Conservation (phyloP, 2,113 vertebrate genomes). For the Garra rufa region DNA sequence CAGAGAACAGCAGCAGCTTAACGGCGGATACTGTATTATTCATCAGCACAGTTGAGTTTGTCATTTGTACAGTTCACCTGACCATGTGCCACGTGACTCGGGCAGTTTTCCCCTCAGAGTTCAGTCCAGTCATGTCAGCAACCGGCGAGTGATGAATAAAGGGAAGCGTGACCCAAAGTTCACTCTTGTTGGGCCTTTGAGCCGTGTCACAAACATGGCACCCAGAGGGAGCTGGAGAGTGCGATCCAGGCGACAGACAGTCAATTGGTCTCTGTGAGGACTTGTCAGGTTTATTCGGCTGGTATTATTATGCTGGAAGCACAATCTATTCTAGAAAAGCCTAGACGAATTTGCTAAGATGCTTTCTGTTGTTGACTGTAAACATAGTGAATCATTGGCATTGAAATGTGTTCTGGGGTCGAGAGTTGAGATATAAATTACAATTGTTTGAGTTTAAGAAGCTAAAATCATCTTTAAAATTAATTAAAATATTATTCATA, state of each 20-base stretch:
- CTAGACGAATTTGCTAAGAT: not conserved
- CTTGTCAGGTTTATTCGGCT: not conserved
- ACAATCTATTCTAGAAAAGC: not conserved
- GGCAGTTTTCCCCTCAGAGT: not conserved
- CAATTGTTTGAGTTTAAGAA: too few species aligned
- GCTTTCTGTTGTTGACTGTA: not conserved
- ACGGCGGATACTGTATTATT: not conserved
- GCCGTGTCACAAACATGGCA: constrained; percentile 7
- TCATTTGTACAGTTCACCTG: constrained; percentile 1
- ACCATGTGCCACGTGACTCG: not conserved
- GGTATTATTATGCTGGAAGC: constrained; percentile 13
- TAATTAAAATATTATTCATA: too few species aligned
- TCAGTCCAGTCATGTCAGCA: not conserved
- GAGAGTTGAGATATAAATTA: too few species aligned
- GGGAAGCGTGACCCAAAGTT: not conserved
- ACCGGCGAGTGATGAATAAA: not conserved
- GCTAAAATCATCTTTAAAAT: too few species aligned
- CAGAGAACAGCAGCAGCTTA: not conserved
- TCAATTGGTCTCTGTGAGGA: not conserved
- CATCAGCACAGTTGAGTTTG: constrained; percentile 1
- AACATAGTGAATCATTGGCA: constrained; percentile 6
- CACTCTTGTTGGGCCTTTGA: not conserved
- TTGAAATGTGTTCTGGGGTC: not conserved
- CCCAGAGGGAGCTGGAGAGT: not conserved
- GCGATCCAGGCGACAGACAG: not conserved